These are phyloP conservation scores for Pithys albifrons DNA, from an alignment of 2,113 vertebrate genomes.

Conservation along the genomic window DNA sequence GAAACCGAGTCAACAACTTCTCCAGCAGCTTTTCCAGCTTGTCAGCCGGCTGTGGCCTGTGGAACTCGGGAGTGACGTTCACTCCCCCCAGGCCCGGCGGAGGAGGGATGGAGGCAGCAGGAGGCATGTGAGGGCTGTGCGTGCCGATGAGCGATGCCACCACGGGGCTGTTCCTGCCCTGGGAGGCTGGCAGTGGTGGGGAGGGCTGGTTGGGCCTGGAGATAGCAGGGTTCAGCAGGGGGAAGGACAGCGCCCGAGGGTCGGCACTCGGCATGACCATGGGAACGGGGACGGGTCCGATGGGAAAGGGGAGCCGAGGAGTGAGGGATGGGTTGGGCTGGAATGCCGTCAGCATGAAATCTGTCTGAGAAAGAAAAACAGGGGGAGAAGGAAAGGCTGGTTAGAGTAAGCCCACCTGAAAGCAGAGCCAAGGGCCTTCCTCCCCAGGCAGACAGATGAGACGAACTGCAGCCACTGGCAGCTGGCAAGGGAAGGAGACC, in stretches of 20 bases:
- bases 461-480: not conserved
- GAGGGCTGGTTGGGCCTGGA: slow-evolving; percentile 72
- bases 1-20: slow-evolving; percentile 82
- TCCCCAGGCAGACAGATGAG: rapidly evolving
- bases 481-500: not conserved
- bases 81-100: slow-evolving; percentile 70
- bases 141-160: slow-evolving; percentile 59
- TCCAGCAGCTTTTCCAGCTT: slow-evolving; percentile 91
- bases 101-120: slow-evolving; percentile 67
- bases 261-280: slow-evolving; percentile 83
- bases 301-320: slow-evolving; percentile 77
- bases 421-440: rapidly evolving
- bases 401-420: not conserved
- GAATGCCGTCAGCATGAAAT: slow-evolving; percentile 78
- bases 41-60: slow-evolving; percentile 71
- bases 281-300: slow-evolving; percentile 76
- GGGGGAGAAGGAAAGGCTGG: not conserved
- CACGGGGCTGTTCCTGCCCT: slow-evolving; percentile 60
- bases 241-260: slow-evolving; percentile 76
- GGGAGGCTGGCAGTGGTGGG: slow-evolving; percentile 64
- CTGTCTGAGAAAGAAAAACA: slow-evolving; percentile 73
- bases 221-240: slow-evolving; percentile 71
- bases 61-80: slow-evolving; percentile 57
- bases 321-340: slow-evolving; percentile 67
- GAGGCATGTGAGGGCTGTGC: slow-evolving; percentile 67